Conservation (phyloP, 2,113 vertebrate genomes). For the Beaufortia kweichowensis region DNA sequence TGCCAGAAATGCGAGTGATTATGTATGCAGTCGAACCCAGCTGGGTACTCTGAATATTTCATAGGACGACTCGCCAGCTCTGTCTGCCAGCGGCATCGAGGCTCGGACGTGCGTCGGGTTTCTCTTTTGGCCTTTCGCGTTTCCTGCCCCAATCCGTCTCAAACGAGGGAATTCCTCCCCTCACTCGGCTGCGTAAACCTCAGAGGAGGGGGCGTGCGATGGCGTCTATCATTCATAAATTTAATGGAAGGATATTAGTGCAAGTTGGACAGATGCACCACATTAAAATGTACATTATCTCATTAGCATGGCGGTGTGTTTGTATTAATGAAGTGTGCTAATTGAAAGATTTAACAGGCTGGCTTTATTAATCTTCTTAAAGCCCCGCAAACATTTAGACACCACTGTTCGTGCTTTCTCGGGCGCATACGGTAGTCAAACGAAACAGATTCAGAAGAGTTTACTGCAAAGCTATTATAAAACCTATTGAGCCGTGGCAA, state of each 20-base stretch:
- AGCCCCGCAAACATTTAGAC: constrained; percentile 26
- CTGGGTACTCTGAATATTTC: constrained; percentile 78
- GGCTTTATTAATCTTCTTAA: constrained; percentile 56
- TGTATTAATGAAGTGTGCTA: constrained; percentile 58
- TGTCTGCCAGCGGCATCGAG: constrained; percentile 65
- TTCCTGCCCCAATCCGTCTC: not conserved
- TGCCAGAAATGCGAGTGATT: constrained; percentile 73
- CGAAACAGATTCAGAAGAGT: not conserved
- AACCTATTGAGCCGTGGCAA: not conserved
- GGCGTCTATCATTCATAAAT: constrained; percentile 36
- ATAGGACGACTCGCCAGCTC: constrained; percentile 70
- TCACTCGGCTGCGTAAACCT: not conserved
- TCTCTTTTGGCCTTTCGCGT: not conserved
- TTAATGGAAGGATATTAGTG: constrained; percentile 53
- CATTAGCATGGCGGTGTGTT: constrained; percentile 59
- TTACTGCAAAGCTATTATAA: constrained; percentile 13
- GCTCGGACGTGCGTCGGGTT: not conserved
- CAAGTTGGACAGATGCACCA: constrained; percentile 53
- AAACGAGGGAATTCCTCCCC: constrained; percentile 32
- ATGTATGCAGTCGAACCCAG: constrained; percentile 76
- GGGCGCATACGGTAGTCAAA: not conserved
- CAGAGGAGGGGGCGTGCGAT: not conserved
- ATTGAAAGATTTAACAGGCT: constrained; percentile 59
- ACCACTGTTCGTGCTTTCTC: not conserved
- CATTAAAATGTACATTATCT: constrained; percentile 60